Conservation (phyloP, 1,140 invertebrate species). For the Fopius arisanus region DNA sequence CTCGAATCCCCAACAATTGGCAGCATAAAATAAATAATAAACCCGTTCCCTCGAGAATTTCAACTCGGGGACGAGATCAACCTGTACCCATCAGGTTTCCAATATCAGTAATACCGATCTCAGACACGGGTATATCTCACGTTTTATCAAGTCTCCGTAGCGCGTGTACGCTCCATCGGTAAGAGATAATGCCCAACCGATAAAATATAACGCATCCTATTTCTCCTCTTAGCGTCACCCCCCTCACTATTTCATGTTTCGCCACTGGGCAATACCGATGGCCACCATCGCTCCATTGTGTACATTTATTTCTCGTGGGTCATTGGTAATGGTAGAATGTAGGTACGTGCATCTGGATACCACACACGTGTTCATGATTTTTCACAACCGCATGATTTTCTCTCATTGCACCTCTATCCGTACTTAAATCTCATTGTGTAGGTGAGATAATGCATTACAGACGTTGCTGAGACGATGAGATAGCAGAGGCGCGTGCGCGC, state of each 20-base stretch:
- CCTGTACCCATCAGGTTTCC: conserved; percentile 7
- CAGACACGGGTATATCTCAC: background rate
- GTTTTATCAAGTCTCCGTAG: background rate
- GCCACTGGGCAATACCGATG: conserved; percentile 6
- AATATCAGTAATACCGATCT: conserved; percentile 15
- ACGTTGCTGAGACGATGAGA: background rate
- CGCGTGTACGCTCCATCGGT: conserved; percentile 8
- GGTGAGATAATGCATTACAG: conserved; percentile 8
- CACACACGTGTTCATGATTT: background rate
- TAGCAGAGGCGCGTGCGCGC: background rate
- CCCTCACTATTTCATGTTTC: background rate
- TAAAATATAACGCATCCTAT: conserved; percentile 13
- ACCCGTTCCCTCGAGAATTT: background rate
- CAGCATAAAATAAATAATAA: background rate
- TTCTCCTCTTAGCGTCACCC: background rate
- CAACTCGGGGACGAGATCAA: background rate
- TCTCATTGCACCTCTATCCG: background rate
- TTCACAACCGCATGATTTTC: background rate
- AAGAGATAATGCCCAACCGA: conserved; percentile 2
- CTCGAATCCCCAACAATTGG: background rate
- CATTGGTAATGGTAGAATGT: conserved; percentile 4
- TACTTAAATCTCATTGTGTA: background rate
- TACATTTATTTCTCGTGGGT: background rate
- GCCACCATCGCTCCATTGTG: background rate
- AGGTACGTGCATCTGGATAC: conserved; percentile 3